Evolutionary conservation across 2,888 invertebrate genomes (phyloP), one percentile per base, ranked within the genome.

Genomic region (Dynastes maya): DNA sequence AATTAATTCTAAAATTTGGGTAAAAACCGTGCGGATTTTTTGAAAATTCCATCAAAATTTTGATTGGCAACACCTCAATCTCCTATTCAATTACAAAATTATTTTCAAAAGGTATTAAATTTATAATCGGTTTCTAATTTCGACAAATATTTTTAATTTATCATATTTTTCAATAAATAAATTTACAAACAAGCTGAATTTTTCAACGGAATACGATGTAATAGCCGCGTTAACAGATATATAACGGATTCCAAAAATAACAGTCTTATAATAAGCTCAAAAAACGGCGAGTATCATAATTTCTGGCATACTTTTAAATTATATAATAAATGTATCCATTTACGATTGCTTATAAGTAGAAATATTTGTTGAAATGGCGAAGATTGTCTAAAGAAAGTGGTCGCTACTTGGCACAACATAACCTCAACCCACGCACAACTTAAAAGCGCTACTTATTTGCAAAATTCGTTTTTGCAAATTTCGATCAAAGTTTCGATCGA

Each of bases 181-280:
- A 55, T 6, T 22, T 55, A n/a, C n/a, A n/a, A 16, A 22, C 55
- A 55, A 55, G 55, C 4, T n/a, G 22, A 16, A 55, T 16, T 22
- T 55, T 22, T n/a, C 29, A 63, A 29, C 29, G 29, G 29, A 63
- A 16, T 16, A 8, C n/a, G 55, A 55, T n/a, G n/a, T 80, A 79
- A 78, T 76, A 45, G 45, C 45, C 51, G 76, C 55, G 55, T 64
- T 64, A 86, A 85, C 86, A 87, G 86, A 84, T 83, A 84, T 83
- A 82, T 82, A 85, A 8, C 84, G 82, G 81, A 82, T 84, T 85
- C 86, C 86, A 84, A 86, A 86, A 86, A 87, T 87, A 87, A 86
- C 85, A 84, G 83, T 84, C 85, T 84, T 83, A 84, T 83, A 83
- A 84, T 82, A 82, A 77, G 82, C 82, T 81, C 81, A 83, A 81